Conservation (phyloP, 2,113 vertebrate genomes). For the Athene cunicularia region DNA sequence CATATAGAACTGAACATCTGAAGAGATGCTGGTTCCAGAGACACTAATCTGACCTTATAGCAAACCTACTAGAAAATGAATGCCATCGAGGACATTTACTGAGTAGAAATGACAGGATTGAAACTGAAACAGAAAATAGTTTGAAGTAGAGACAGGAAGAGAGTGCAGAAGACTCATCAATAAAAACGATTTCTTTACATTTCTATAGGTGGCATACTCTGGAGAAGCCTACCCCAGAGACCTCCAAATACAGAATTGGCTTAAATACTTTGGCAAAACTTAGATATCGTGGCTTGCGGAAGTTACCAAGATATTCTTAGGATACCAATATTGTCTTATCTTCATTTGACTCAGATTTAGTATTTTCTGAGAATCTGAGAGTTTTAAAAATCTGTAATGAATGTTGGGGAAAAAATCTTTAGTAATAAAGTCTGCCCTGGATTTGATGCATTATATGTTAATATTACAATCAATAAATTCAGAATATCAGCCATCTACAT, state of each 20-base stretch:
- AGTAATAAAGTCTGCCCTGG: too few species aligned
- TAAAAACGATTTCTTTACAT: neutral
- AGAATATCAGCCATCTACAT: neutral
- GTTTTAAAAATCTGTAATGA: too few species aligned
- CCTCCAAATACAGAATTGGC: too few species aligned
- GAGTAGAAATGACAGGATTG: neutral
- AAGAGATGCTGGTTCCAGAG: neutral
- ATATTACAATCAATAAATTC: too few species aligned
- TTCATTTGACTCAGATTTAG: too few species aligned
- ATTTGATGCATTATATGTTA: too few species aligned
- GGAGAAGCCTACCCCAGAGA: neutral
- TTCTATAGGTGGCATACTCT: neutral
- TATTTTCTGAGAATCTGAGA: too few species aligned
- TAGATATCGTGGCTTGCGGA: too few species aligned
- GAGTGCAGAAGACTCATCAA: neutral
- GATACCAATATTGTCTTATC: too few species aligned
- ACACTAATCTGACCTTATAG: neutral
- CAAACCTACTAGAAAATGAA: neutral
- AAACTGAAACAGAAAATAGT: neutral
- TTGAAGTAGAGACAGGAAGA: neutral
- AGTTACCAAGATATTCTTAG: too few species aligned
- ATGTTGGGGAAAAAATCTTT: too few species aligned
- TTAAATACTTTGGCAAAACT: too few species aligned
- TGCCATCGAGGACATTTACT: neutral
- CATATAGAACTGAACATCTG: neutral